These are phyloP conservation scores for Drosophila ercepeae DNA, from an alignment of 1,140 invertebrate genomes.

Conservation along the genomic window DNA sequence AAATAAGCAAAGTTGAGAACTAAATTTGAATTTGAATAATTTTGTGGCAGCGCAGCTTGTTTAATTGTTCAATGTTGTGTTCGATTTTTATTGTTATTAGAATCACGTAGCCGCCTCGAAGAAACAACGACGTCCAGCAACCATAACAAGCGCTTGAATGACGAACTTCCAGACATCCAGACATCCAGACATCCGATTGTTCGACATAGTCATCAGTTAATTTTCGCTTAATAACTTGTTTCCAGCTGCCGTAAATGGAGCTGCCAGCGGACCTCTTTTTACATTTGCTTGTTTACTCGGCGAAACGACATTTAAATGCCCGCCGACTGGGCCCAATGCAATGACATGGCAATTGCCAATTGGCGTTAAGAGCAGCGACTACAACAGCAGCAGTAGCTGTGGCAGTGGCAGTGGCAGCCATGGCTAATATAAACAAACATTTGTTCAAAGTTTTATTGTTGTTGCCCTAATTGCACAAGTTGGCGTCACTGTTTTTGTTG, in stretches of 20 bases:
- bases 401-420: too few relatives aligned
- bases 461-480: conserved; percentile 51
- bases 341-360: conserved; percentile 61
- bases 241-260: conserved; percentile 50
- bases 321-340: conserved; percentile 40
- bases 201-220: conserved; percentile 67
- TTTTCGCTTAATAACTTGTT: conserved; percentile 74
- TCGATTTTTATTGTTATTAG: conserved; percentile 76
- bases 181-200: conserved; percentile 54
- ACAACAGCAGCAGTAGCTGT: conserved; percentile 12
- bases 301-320: conserved; percentile 57
- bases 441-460: conserved; percentile 55
- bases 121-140: conserved; percentile 33
- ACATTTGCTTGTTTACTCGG: conserved; percentile 7
- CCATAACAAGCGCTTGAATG: conserved; percentile 35
- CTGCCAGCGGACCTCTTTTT: not conserved
- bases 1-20: conserved; percentile 52
- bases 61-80: conserved; percentile 73
- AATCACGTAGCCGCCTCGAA: conserved; percentile 63
- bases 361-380: conserved; percentile 39
- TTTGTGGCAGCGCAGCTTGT: conserved; percentile 33
- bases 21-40: conserved; percentile 37
- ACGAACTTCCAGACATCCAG: conserved; percentile 49
- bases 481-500: conserved; percentile 2
- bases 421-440: conserved; percentile 63